phyloP scores from a whole-genome alignment of 2,888 invertebrate genomes.

The Athripsodes cinereus region DNA sequence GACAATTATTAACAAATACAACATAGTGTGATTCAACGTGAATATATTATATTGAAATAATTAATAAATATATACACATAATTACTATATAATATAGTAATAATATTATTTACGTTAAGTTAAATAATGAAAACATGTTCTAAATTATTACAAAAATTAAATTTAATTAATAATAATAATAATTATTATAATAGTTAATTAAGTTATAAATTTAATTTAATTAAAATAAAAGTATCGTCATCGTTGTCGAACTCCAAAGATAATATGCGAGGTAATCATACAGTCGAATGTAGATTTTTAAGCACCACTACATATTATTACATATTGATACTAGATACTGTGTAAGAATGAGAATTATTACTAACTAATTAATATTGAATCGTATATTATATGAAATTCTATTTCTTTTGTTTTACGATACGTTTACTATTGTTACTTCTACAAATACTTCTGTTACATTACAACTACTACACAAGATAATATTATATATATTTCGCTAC shows the following conservation, averaged over 20 bases:
- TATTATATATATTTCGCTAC: too few species aligned
- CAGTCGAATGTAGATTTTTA: constrained; percentile 13
- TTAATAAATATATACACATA: constrained; percentile 16
- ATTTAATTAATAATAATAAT: constrained; percentile 22
- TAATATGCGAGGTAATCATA: constrained; percentile 31
- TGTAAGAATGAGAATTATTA: background rate
- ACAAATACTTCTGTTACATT: too few species aligned
- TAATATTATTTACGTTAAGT: constrained; percentile 20
- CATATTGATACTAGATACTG: background rate
- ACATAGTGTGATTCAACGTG: constrained; percentile 14
- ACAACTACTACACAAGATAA: too few species aligned
- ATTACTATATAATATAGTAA: background rate
- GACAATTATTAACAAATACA: constrained; percentile 16
- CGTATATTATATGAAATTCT: constrained; percentile 18
- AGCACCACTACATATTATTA: background rate
- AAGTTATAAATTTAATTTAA: too few species aligned
- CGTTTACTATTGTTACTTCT: too few species aligned
- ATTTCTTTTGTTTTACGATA: constrained; percentile 20
- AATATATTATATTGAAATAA: constrained; percentile 13
- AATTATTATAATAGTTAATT: too few species aligned
- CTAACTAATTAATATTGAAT: background rate
- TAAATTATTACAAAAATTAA: constrained; percentile 33
- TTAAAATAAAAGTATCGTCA: constrained; percentile 38
- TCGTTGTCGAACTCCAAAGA: constrained; percentile 39
- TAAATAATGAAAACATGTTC: constrained; percentile 41